Conservation (phyloP, 2,888 invertebrate species). For the Taenaris catops region DNA sequence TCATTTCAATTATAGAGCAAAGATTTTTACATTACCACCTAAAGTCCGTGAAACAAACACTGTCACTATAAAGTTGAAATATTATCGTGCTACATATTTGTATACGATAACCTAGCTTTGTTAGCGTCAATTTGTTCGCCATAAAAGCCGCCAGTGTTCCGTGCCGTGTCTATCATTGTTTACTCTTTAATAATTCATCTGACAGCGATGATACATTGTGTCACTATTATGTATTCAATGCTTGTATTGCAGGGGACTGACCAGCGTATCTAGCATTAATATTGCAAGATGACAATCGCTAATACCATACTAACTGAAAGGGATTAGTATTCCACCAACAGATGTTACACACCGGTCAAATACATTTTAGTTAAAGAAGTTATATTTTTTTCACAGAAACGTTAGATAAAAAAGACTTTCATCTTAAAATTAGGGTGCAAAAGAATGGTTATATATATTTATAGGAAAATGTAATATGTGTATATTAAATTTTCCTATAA, state of each 20-base stretch:
- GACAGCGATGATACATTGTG: conserved; percentile 20
- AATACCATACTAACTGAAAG: conserved; percentile 8
- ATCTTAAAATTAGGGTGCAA: too few relatives aligned
- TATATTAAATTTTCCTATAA: too few relatives aligned
- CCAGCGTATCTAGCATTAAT: conserved; percentile 22
- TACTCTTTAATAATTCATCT: conserved; percentile 24
- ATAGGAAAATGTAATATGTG: too few relatives aligned
- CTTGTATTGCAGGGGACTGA: conserved; percentile 28
- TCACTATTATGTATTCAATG: conserved; percentile 25
- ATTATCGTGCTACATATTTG: too few relatives aligned
- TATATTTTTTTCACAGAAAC: too few relatives aligned
- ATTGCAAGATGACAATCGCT: conserved; percentile 10
- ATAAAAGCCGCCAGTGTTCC: conserved; percentile 1
- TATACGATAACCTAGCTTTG: conserved; percentile 37
- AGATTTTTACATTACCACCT: too few relatives aligned
- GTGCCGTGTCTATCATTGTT: conserved; percentile 13
- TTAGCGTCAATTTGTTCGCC: conserved; percentile 1
- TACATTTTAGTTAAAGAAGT: too few relatives aligned
- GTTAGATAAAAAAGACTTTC: too few relatives aligned
- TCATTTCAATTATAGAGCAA: too few relatives aligned
- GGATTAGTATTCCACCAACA: conserved; percentile 2
- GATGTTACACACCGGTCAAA: neutral
- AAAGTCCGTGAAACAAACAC: too few relatives aligned
- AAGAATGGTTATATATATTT: too few relatives aligned
- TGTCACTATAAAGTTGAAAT: too few relatives aligned